These are phyloP conservation scores for Diaperis boleti DNA, from an alignment of 2,888 invertebrate genomes.

Conservation along the genomic window DNA sequence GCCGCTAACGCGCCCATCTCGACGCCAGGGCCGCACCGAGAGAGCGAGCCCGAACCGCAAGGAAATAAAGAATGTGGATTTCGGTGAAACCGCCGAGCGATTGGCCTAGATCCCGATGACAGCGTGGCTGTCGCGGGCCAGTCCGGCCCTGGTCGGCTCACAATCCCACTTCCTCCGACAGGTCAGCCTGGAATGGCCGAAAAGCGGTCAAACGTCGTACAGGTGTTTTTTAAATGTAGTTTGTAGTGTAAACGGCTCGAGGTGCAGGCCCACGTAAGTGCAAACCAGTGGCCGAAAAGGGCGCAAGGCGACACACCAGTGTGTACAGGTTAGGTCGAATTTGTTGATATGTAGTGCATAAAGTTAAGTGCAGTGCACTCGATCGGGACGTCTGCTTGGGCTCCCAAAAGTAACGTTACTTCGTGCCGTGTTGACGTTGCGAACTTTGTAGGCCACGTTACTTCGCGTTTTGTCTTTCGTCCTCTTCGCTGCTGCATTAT, in stretches of 20 bases:
- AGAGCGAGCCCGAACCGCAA: background rate
- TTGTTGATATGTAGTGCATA: slow-evolving; percentile 64
- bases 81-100: background rate
- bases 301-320: slow-evolving; percentile 11
- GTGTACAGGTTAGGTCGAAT: slow-evolving; percentile 55
- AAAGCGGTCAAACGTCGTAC: slow-evolving; percentile 67
- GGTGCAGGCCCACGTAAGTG: slow-evolving; percentile 50
- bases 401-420: slow-evolving; percentile 63
- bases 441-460: slow-evolving; percentile 40
- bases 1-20: slow-evolving; percentile 20
- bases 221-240: slow-evolving; percentile 66
- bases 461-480: slow-evolving; percentile 28
- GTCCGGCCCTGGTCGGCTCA: slow-evolving; percentile 56
- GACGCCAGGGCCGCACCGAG: slow-evolving; percentile 29
- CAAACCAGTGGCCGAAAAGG: slow-evolving; percentile 1
- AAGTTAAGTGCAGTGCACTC: slow-evolving; percentile 62
- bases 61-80: background rate
- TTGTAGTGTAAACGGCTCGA: slow-evolving; percentile 55
- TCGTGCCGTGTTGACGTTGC: slow-evolving; percentile 52
- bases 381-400: slow-evolving; percentile 55
- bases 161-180: slow-evolving; percentile 65
- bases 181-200: slow-evolving; percentile 68
- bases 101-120: slow-evolving; percentile 30
- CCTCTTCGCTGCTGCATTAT: slow-evolving; percentile 41
- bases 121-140: slow-evolving; percentile 36